These are phyloP conservation scores for Caenorhabditis afra DNA, from an alignment of 2,888 invertebrate species.

Conservation along the genomic window DNA sequence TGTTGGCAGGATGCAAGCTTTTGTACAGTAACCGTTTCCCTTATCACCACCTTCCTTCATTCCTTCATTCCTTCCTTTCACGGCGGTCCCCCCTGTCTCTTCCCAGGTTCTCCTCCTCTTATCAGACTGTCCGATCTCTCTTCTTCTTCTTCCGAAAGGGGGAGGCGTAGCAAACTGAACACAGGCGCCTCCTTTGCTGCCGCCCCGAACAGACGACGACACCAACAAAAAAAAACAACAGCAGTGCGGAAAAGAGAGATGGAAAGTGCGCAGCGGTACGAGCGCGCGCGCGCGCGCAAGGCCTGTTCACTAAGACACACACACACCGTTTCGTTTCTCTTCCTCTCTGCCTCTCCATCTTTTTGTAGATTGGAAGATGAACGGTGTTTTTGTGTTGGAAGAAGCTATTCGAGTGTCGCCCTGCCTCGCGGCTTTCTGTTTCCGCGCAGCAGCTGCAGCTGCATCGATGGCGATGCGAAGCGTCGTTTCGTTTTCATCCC, in stretches of 20 bases:
- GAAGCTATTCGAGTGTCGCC: not conserved
- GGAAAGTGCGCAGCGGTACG: conserved; percentile 26
- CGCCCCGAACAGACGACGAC: too few relatives aligned
- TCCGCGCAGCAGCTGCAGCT: too few relatives aligned
- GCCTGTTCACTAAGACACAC: conserved; percentile 9
- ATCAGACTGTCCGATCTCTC: conserved; percentile 36
- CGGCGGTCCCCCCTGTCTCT: conserved; percentile 4
- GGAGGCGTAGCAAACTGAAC: conserved; percentile 9
- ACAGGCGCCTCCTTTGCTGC: not conserved
- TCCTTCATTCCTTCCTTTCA: not conserved
- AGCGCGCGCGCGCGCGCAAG: conserved; percentile 20
- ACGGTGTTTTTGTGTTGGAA: conserved; percentile 4
- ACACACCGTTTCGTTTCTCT: not conserved
- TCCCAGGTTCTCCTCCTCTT: conserved; percentile 12
- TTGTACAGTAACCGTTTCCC: too few relatives aligned
- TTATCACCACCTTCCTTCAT: not conserved
- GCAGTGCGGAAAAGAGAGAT: conserved; percentile 8
- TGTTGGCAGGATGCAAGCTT: conserved; percentile 5
- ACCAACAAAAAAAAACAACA: conserved; percentile 19
- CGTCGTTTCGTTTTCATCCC: conserved; percentile 57
- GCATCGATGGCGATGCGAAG: too few relatives aligned
- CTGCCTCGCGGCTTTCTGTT: conserved; percentile 17
- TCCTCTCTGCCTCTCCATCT: not conserved
- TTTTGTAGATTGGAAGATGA: not conserved
- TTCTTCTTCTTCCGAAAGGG: too few relatives aligned